Evolutionary conservation across 2,113 vertebrate species (phyloP).

Genomic region (Nipponia nippon): DNA sequence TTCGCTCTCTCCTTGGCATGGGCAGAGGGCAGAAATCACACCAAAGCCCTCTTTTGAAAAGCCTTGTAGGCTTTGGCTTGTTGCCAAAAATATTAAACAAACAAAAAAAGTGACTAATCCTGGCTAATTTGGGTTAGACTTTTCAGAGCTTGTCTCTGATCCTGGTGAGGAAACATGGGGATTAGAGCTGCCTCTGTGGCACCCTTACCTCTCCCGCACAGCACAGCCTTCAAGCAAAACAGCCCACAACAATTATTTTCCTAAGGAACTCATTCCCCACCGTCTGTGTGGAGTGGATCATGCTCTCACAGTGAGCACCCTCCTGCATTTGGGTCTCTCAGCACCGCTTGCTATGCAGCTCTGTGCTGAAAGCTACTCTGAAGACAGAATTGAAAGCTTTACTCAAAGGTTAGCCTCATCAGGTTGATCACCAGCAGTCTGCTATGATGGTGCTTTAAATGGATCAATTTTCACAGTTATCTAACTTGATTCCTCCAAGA

Average conservation of each 20-base stretch:
- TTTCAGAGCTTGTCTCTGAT: neutral
- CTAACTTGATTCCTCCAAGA: neutral
- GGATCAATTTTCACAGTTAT: neutral
- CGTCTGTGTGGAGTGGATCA: rapidly evolving
- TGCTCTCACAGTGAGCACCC: rapidly evolving
- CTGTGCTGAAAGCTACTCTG: neutral
- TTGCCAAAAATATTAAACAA: neutral
- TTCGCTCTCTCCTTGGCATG: neutral
- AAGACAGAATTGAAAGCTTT: neutral
- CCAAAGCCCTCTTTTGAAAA: neutral
- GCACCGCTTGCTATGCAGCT: neutral
- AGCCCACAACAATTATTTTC: neutral
- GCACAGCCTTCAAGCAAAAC: neutral
- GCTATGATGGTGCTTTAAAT: neutral
- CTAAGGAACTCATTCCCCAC: neutral
- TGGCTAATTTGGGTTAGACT: neutral
- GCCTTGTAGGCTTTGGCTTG: neutral
- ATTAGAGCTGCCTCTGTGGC: neutral
- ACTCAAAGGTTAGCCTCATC: rapidly evolving
- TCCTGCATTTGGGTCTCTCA: neutral
- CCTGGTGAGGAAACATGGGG: neutral
- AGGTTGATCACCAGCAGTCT: neutral
- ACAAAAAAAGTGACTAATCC: neutral
- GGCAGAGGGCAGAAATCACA: neutral
- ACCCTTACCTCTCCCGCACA: neutral